phyloP scores from a whole-genome alignment of 2,797 vertebrate species.

The Pipistrellus kuhlii region DNA sequence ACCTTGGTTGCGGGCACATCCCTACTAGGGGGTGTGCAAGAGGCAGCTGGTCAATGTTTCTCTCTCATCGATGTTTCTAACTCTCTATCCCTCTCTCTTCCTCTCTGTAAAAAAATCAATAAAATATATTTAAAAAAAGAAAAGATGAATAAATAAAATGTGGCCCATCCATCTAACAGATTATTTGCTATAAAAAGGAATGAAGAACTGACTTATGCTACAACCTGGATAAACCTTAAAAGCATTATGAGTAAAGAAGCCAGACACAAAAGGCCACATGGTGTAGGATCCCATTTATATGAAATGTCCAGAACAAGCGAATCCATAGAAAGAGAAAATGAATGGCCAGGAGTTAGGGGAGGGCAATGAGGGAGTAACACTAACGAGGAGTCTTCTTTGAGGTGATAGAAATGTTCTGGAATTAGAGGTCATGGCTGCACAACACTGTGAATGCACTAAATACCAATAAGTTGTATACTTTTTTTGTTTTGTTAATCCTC shows the following conservation, averaged over 20 bases:
- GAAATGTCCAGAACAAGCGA: not conserved
- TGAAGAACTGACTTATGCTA: not conserved
- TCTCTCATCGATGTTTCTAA: too few relatives aligned
- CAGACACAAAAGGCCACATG: not conserved
- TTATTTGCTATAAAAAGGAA: not conserved
- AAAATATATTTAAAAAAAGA: too few relatives aligned
- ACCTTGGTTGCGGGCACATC: too few relatives aligned
- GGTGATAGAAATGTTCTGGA: not conserved
- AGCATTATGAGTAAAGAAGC: not conserved
- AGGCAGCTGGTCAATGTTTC: too few relatives aligned
- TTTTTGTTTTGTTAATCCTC: too few relatives aligned
- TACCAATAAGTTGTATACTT: too few relatives aligned
- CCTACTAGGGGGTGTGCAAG: too few relatives aligned
- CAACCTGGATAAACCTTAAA: not conserved
- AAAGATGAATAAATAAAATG: not conserved
- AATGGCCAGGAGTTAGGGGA: not conserved
- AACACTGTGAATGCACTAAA: not conserved
- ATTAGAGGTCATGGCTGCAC: not conserved
- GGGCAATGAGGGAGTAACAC: not conserved
- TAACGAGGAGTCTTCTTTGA: not conserved
- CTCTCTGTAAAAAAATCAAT: too few relatives aligned
- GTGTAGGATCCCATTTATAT: not conserved
- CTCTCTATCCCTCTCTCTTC: too few relatives aligned
- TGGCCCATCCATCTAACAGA: not conserved
- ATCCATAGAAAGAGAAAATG: not conserved